These are phyloP conservation scores for Drosophila leontia DNA, from an alignment of 1,140 invertebrate genomes.

Conservation along the genomic window DNA sequence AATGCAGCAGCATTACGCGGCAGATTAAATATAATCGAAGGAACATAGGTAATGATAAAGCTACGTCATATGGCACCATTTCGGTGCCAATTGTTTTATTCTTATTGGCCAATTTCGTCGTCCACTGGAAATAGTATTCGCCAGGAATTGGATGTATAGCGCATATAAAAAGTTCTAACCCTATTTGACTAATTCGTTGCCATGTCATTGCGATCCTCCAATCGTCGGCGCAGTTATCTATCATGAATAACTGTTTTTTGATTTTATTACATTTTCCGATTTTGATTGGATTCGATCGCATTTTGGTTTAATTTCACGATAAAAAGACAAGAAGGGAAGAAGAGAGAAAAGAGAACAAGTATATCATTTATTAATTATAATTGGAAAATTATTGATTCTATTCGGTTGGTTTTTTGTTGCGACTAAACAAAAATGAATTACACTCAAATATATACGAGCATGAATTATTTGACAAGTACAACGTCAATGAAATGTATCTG, in stretches of 20 bases:
- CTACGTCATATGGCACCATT: conserved; percentile 96
- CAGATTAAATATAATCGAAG: conserved; percentile 99
- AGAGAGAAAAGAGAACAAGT: conserved; percentile 44
- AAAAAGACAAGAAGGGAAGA: conserved; percentile 16
- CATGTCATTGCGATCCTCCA: conserved; percentile 99
- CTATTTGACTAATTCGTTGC: conserved; percentile 96
- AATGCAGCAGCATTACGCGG: conserved; percentile 99
- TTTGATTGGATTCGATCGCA: conserved; percentile 33
- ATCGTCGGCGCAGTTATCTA: conserved; percentile 99
- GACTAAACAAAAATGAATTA: conserved; percentile 82
- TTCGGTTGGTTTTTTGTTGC: conserved; percentile 55
- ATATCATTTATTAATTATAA: conserved; percentile 79
- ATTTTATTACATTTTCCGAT: not conserved
- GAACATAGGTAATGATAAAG: conserved; percentile 99
- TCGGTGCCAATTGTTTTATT: conserved; percentile 92
- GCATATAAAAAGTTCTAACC: conserved; percentile 96
- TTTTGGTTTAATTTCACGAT: conserved; percentile 25
- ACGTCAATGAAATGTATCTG: conserved; percentile 67
- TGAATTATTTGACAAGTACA: conserved; percentile 82
- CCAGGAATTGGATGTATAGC: conserved; percentile 99
- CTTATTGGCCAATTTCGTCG: conserved; percentile 96
- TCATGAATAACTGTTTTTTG: conserved; percentile 95
- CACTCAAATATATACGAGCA: conserved; percentile 81
- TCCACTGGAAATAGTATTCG: conserved; percentile 98
- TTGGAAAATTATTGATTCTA: conserved; percentile 74